Conservation (phyloP, 2,797 vertebrate genomes). For the Semaprochilodus insignis region DNA sequence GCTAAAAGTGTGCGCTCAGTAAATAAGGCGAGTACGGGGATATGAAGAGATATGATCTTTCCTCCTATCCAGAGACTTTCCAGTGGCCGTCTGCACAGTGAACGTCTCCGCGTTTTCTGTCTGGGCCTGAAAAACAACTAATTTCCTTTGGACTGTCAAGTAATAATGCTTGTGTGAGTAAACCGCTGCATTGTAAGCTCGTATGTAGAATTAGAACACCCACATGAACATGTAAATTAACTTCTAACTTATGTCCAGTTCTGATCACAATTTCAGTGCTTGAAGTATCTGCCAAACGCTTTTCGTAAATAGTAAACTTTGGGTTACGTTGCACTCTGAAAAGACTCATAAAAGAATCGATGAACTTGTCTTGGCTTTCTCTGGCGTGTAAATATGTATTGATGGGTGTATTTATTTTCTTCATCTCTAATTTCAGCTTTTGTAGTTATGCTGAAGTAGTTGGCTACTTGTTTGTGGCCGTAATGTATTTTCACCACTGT, state of each 20-base stretch:
- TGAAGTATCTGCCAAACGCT: constrained; percentile 87
- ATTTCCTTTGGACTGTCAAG: constrained; percentile 78
- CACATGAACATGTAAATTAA: constrained; percentile 61
- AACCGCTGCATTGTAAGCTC: constrained; percentile 89
- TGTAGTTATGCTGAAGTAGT: neutral
- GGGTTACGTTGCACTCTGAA: constrained; percentile 88
- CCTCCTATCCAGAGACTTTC: constrained; percentile 84
- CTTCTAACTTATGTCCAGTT: constrained; percentile 95
- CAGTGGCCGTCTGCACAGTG: constrained; percentile 73
- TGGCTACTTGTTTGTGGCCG: constrained; percentile 56
- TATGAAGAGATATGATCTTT: constrained; percentile 79
- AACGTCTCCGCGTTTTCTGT: constrained; percentile 67
- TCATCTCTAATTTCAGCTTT: constrained; percentile 79
- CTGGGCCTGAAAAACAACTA: constrained; percentile 64
- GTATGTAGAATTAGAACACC: constrained; percentile 88
- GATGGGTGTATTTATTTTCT: constrained; percentile 86
- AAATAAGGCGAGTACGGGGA: constrained; percentile 32
- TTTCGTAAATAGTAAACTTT: constrained; percentile 80
- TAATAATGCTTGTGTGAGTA: constrained; percentile 88
- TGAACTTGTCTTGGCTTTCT: constrained; percentile 65
- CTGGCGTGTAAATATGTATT: constrained; percentile 83
- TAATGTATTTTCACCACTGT: constrained; percentile 81
- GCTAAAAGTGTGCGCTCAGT: constrained; percentile 65
- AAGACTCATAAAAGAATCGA: constrained; percentile 74
- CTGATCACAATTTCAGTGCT: constrained; percentile 70